phyloP scores from a whole-genome alignment of 2,797 vertebrate species.

The Diglossa cyanea region DNA sequence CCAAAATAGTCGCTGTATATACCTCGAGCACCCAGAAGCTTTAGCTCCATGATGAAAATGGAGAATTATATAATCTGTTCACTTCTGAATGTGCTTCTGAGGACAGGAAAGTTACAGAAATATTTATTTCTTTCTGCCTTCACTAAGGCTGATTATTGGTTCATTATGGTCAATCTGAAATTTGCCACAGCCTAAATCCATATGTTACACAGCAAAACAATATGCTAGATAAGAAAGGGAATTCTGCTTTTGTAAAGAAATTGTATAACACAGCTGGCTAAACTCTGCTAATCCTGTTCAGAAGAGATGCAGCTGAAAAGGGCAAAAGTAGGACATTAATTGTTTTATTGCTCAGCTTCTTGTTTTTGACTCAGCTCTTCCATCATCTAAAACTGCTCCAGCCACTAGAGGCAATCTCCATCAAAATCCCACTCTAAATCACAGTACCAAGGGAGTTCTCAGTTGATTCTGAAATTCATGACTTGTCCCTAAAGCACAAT shows the following conservation, averaged over 20 bases:
- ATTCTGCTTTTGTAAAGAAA: neutral
- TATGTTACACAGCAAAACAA: neutral
- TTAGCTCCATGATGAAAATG: neutral
- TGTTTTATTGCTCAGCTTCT: neutral
- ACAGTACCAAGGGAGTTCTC: neutral
- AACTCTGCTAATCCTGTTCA: neutral
- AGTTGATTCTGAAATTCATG: neutral
- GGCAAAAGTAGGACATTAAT: neutral
- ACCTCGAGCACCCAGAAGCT: neutral
- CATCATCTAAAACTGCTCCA: neutral
- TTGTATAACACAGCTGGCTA: neutral
- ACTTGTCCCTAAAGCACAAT: neutral
- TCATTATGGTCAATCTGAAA: neutral
- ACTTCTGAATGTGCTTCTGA: neutral
- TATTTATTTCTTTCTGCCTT: neutral
- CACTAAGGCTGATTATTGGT: neutral
- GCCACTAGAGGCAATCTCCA: neutral
- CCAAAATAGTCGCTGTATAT: accelerated
- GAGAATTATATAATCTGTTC: neutral
- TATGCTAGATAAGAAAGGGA: neutral
- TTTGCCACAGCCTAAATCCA: neutral
- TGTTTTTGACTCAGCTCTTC: neutral
- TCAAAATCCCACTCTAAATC: neutral
- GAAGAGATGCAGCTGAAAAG: neutral
- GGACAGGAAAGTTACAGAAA: neutral